phyloP scores from a whole-genome alignment of 2,113 vertebrate genomes.

The Galbula dea region DNA sequence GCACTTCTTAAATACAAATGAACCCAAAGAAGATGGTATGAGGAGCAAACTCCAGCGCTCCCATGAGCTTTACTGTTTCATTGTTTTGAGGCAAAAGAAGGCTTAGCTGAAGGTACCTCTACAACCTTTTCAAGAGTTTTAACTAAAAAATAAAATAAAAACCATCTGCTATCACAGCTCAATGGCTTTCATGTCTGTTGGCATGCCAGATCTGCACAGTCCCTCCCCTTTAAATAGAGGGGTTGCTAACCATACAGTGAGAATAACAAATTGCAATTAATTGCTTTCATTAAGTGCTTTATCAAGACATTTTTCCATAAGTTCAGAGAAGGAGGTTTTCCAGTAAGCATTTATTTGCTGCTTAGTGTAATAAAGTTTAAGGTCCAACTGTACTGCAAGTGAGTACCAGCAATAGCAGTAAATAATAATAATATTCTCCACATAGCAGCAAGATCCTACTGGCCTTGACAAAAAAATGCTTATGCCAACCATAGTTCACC shows the following conservation, averaged over 20 bases:
- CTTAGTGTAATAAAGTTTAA: not conserved
- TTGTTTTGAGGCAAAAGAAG: not conserved
- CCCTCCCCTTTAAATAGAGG: too few species aligned
- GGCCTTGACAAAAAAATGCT: not conserved
- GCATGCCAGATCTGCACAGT: not conserved
- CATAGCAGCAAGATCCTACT: not conserved
- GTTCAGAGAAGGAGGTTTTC: not conserved
- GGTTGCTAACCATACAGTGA: not conserved
- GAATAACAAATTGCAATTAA: not conserved
- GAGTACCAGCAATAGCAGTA: not conserved
- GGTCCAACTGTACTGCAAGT: not conserved
- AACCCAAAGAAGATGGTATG: not conserved
- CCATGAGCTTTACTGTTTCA: not conserved
- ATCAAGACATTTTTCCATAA: not conserved
- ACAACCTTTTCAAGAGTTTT: not conserved
- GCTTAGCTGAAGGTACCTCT: not conserved
- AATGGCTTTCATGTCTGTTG: not conserved
- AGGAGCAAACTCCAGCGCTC: not conserved
- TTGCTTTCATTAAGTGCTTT: not conserved
- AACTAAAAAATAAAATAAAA: not conserved
- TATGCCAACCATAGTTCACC: not conserved
- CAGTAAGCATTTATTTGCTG: not conserved
- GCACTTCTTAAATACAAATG: not conserved
- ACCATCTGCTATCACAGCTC: not conserved
- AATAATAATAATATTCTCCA: not conserved